A percentile compares a stretch with the other conserved stretches of the same genome.
These are phyloP conservation scores for Neolamprologus brichardi DNA, from an alignment of 2,113 vertebrate genomes.

Conservation along the genomic window DNA sequence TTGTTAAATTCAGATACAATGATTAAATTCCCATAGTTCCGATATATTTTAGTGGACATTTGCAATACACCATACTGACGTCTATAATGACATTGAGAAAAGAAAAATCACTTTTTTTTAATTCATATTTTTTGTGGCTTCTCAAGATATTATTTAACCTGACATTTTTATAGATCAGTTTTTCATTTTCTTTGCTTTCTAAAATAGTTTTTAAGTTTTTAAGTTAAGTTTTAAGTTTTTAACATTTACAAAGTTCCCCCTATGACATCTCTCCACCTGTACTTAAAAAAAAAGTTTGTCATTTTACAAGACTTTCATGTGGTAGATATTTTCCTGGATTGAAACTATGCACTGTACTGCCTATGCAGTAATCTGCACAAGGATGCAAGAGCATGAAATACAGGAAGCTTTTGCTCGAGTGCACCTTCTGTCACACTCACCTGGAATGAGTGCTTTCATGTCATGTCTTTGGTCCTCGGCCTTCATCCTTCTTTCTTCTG, in stretches of 20 bases:
- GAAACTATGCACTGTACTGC: accelerated
- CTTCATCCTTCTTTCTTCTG: neutral
- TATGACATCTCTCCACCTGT: neutral
- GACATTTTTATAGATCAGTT: neutral
- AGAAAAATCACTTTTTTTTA: neutral
- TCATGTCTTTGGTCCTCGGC: neutral
- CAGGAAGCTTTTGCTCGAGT: neutral
- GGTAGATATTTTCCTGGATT: neutral
- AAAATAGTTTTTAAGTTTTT: neutral
- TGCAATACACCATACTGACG: neutral
- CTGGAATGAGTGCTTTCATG: neutral
- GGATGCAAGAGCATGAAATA: neutral
- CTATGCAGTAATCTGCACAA: neutral
- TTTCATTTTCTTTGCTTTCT: neutral
- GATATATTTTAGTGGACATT: neutral
- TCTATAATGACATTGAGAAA: accelerated
- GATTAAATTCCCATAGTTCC: neutral
- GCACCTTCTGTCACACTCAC: neutral
- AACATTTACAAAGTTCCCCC: neutral
- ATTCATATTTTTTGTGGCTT: neutral
- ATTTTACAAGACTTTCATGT: neutral
- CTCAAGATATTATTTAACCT: neutral
- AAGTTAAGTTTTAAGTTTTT: neutral
- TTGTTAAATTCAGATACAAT: neutral
- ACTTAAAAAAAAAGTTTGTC: neutral